Conservation (phyloP, 2,113 vertebrate genomes). For the Periophthalmus modestus region DNA sequence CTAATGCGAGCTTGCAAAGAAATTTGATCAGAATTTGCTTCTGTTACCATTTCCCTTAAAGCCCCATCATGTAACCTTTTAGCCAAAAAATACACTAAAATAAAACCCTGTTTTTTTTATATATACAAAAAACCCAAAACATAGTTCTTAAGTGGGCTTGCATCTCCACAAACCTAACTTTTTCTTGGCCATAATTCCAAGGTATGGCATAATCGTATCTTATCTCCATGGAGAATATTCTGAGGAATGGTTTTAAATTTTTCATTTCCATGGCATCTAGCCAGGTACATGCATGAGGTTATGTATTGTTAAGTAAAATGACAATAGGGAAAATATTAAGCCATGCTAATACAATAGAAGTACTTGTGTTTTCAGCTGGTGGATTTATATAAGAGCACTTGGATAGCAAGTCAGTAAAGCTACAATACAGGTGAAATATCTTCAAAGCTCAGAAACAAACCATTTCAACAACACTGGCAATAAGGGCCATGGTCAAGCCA, state of each 20-base stretch:
- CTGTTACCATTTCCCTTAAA: constrained; percentile 4
- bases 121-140: no score
- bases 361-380: constrained; percentile 37
- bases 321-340: background rate
- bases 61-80: no score
- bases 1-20: constrained; percentile 15
- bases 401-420: constrained; percentile 30
- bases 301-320: constrained; percentile 5
- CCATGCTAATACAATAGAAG: constrained; percentile 8
- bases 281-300: no score
- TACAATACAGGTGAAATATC: constrained; percentile 33
- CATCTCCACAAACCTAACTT: no score
- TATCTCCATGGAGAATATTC: no score
- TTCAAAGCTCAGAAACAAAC: constrained; percentile 57
- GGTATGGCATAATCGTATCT: no score
- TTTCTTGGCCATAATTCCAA: no score
- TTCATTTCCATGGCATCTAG: no score
- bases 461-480: constrained; percentile 38
- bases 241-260: no score
- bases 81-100: no score
- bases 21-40: background rate
- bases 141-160: no score
- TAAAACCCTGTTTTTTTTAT: no score
- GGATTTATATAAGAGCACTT: constrained; percentile 34
- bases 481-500: constrained; percentile 28